These are phyloP conservation scores for Setipinna tenuifilis DNA, from an alignment of 2,797 vertebrate genomes.

Conservation along the genomic window DNA sequence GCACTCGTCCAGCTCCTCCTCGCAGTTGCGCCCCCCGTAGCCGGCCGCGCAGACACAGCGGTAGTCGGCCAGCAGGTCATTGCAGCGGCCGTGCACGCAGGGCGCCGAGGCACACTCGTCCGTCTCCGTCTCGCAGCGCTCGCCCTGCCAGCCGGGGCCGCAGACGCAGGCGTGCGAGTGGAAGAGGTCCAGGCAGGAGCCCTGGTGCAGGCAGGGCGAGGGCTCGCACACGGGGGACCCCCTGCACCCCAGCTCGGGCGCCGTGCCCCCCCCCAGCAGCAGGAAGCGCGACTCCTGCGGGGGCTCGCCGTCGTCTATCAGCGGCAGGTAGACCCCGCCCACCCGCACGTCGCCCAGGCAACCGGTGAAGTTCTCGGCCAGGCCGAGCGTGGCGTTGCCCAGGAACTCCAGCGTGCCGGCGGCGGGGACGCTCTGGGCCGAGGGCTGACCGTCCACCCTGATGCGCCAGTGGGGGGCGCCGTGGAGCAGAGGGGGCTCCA, in stretches of 20 bases:
- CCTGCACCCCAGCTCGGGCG: conserved; percentile 75
- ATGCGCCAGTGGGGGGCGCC: conserved; percentile 78
- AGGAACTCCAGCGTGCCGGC: conserved; percentile 83
- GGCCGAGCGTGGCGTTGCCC: conserved; percentile 67
- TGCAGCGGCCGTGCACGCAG: conserved; percentile 82
- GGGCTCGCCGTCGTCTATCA: conserved; percentile 58
- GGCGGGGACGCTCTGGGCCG: conserved; percentile 62
- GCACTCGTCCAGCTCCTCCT: conserved; percentile 84
- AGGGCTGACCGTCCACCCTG: conserved; percentile 71
- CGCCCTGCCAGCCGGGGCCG: conserved; percentile 81
- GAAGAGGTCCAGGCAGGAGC: conserved; percentile 86
- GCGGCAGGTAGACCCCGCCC: conserved; percentile 85
- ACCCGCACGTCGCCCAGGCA: conserved; percentile 86
- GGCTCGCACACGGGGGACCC: conserved; percentile 78
- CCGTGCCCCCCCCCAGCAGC: conserved; percentile 12
- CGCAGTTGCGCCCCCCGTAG: conserved; percentile 82
- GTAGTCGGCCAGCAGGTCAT: conserved; percentile 79
- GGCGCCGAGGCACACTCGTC: conserved; percentile 83
- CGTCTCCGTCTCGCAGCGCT: conserved; percentile 74
- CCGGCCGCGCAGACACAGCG: conserved; percentile 85
- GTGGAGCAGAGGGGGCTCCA: conserved; percentile 67
- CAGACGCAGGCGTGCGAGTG: conserved; percentile 84
- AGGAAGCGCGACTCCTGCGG: conserved; percentile 75
- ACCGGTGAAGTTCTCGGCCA: conserved; percentile 89
- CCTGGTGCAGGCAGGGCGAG: conserved; percentile 81